Percentiles rank a stretch among this genome's conserved stretches.
Conservation (phyloP, 2,888 invertebrate genomes). For the Stenodera caucasica region DNA sequence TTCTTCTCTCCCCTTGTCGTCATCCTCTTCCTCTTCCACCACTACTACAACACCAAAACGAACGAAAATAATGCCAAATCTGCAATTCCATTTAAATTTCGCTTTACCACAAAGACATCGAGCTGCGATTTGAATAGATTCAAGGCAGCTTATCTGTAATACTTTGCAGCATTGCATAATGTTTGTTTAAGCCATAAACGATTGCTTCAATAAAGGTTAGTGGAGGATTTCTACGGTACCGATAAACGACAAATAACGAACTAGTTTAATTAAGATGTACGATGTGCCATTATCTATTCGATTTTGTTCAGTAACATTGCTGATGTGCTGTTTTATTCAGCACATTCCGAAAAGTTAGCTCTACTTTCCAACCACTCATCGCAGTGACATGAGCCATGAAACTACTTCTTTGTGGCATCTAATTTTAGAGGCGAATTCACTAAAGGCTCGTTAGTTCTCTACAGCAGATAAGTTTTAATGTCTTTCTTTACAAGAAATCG, state of each 20-base stretch:
- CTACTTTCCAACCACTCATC: slow-evolving; percentile 30
- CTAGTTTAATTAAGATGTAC: slow-evolving; percentile 33
- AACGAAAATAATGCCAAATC: slow-evolving; percentile 16
- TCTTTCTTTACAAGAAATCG: slow-evolving; percentile 15
- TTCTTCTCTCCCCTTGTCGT: neutral
- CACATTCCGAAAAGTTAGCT: slow-evolving; percentile 26
- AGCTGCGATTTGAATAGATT: slow-evolving; percentile 27
- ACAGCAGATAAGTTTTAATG: slow-evolving; percentile 41
- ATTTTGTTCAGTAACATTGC: slow-evolving; percentile 20
- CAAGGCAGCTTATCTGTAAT: slow-evolving; percentile 27
- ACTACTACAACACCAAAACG: too few relatives aligned
- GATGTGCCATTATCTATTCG: slow-evolving; percentile 29
- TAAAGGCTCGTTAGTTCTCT: slow-evolving; percentile 40
- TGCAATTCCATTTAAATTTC: slow-evolving; percentile 25
- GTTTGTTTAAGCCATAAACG: slow-evolving; percentile 30
- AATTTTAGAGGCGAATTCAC: slow-evolving; percentile 43
- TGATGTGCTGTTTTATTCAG: slow-evolving; percentile 35
- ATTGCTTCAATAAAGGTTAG: slow-evolving; percentile 28
- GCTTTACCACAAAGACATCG: slow-evolving; percentile 25
- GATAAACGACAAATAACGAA: slow-evolving; percentile 29
- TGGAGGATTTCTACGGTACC: slow-evolving; percentile 8
- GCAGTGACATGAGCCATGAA: slow-evolving; percentile 42
- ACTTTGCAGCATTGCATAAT: slow-evolving; percentile 26
- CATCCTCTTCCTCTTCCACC: too few relatives aligned
- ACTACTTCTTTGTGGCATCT: slow-evolving; percentile 41